A percentile compares a stretch with the other conserved stretches of the same genome.
Evolutionary conservation across 2,113 vertebrate genomes (phyloP).

Genomic region (Gobio gobio): DNA sequence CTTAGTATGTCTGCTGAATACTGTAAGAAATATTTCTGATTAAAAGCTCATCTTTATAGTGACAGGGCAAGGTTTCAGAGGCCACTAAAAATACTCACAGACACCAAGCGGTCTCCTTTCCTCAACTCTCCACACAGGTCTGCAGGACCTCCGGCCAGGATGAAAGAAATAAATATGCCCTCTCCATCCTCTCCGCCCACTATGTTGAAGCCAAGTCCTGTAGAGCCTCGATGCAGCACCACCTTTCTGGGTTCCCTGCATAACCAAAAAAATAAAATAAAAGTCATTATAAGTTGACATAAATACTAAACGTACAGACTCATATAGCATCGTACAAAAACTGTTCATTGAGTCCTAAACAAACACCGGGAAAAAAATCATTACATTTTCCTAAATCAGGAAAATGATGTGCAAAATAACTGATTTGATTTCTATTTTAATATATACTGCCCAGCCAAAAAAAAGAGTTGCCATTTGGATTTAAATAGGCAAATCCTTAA

Average conservation of each 20-base stretch:
- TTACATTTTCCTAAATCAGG: not conserved
- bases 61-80: not conserved
- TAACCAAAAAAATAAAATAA: not conserved
- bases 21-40: not conserved
- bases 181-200: slow-evolving; percentile 98
- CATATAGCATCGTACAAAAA: not conserved
- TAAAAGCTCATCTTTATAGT: not conserved
- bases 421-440: not conserved
- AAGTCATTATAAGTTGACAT: not conserved
- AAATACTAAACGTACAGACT: not conserved
- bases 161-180: slow-evolving; percentile 99
- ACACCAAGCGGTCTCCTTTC: slow-evolving; percentile 95
- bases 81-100: slow-evolving; percentile 74
- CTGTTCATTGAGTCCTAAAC: not conserved
- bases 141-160: slow-evolving; percentile 95
- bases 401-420: not conserved
- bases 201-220: slow-evolving; percentile 97
- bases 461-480: too few species aligned
- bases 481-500: too few species aligned
- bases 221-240: slow-evolving; percentile 90
- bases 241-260: slow-evolving; percentile 92
- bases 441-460: not conserved
- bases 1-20: not conserved
- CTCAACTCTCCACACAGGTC: slow-evolving; percentile 95
- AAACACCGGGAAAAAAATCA: too few species aligned